Evolutionary conservation across 2,888 invertebrate genomes (phyloP), one percentile per base, ranked within the genome.

Genomic region (Rhorus exstirpatorius): DNA sequence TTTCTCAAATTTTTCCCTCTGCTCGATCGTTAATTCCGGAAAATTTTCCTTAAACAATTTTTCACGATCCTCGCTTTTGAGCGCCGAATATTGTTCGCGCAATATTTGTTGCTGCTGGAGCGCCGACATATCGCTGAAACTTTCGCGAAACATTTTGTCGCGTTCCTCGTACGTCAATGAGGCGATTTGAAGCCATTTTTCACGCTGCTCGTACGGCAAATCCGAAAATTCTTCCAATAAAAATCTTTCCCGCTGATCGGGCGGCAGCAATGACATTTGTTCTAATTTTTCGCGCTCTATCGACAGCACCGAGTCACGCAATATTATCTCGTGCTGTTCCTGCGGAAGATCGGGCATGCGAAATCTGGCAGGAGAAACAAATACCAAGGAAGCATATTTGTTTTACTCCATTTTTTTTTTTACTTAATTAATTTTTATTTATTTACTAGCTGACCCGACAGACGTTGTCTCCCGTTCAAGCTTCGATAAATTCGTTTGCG

Each of bases 1-100:
- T 75, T 92, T 90, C 87, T 95, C 95, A 72, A 95, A 94, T 88
- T 94, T 94, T 85, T 94, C 94, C 91, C 95, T 94, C 51, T 92
- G 92, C 10, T 92, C 92, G 0, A 87, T 84, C n/a, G 92, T 90
- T 3, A 93, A 74, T 79, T 93, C 93, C 0, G 93, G 93, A 76
- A 93, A 93, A 74, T 93, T 93, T 82, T 92, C 92, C 76, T 92
- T 93, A 51, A 93, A 93, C 17, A 93, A 84, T 71, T 85, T 88
- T 38, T 93, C 92, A n/a, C 91, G 90, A 8, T 93, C 93, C 70
- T 93, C 92, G 1, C 83, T 89, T 49, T 92, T 92, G 1, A 93
- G 75, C 2, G 92, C 92, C 0, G 92, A 92, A 84, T 92, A 93
- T 72, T 92, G 92, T 63, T 92, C 91, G 0, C 91, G 88, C 26